phyloP scores from a whole-genome alignment of 2,888 invertebrate species.

The Choristoneura rosaceana region DNA sequence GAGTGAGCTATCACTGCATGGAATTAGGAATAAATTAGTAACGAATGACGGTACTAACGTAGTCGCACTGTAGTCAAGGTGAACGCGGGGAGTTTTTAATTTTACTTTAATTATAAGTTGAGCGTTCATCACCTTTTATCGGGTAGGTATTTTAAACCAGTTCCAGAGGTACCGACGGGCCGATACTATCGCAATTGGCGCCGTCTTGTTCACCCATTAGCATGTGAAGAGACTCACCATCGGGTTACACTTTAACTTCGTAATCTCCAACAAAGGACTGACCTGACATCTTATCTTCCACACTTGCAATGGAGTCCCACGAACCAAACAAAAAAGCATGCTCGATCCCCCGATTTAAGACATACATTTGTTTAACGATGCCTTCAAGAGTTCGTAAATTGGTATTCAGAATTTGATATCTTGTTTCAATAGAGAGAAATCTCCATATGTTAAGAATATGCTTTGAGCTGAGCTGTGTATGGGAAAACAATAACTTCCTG shows the following conservation, averaged over 20 bases:
- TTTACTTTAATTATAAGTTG: conserved; percentile 2
- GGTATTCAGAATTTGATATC: conserved; percentile 50
- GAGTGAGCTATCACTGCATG: conserved; percentile 34
- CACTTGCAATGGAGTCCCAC: conserved; percentile 43
- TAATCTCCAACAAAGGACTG: conserved; percentile 76
- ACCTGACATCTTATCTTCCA: conserved; percentile 63
- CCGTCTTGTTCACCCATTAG: conserved; percentile 67
- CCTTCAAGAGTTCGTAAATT: conserved; percentile 48
- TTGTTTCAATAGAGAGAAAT: conserved; percentile 41
- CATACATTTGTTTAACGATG: conserved; percentile 33
- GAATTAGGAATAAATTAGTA: conserved; percentile 41
- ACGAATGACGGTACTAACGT: conserved; percentile 14
- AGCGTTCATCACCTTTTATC: conserved; percentile 10
- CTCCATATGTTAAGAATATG: conserved; percentile 47
- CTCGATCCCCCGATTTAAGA: conserved; percentile 47
- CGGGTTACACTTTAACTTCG: conserved; percentile 72
- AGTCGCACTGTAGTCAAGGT: conserved; percentile 26
- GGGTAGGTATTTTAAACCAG: conserved; percentile 26
- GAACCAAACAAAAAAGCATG: conserved; percentile 44
- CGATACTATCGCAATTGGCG: conserved; percentile 68
- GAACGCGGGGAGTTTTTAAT: conserved; percentile 6
- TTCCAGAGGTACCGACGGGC: conserved; percentile 32
- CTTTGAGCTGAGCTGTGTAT: conserved; percentile 40
- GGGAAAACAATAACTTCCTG: conserved; percentile 48
- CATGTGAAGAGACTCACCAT: conserved; percentile 70